Conservation (phyloP, 2,797 vertebrate species). For the Natrix natrix region DNA sequence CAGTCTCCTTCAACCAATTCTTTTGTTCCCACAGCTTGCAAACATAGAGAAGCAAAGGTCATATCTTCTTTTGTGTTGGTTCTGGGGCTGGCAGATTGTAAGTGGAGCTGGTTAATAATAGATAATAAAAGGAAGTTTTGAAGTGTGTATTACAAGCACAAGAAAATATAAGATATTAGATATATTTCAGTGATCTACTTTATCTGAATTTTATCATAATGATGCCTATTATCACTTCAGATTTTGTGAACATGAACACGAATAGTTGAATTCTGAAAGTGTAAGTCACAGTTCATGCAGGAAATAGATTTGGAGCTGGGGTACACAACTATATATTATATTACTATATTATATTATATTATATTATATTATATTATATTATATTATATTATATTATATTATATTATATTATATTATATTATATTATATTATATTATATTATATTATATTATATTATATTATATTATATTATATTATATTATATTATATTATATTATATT, state of each 20-base stretch:
- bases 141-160: conserved; percentile 9
- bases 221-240: neutral
- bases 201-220: conserved; percentile 18
- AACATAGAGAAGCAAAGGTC: conserved; percentile 21
- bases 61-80: conserved; percentile 7
- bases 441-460: no score
- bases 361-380: no score
- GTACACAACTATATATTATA: no score
- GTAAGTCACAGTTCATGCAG: neutral
- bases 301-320: neutral
- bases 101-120: conserved; percentile 18
- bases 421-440: no score
- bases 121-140: conserved; percentile 27
- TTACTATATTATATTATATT: no score
- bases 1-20: conserved; percentile 48
- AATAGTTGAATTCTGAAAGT: neutral
- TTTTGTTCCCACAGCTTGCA: conserved; percentile 53
- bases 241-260: neutral
- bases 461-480: no score
- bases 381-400: no score
- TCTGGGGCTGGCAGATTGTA: conserved; percentile 1
- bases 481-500: no score
- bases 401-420: no score
- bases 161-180: neutral
- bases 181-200: conserved; percentile 10